Evolutionary conservation across 2,113 vertebrate genomes (phyloP), one percentile per base, ranked within the genome.

Genomic region (Chloroceryle aenea): DNA sequence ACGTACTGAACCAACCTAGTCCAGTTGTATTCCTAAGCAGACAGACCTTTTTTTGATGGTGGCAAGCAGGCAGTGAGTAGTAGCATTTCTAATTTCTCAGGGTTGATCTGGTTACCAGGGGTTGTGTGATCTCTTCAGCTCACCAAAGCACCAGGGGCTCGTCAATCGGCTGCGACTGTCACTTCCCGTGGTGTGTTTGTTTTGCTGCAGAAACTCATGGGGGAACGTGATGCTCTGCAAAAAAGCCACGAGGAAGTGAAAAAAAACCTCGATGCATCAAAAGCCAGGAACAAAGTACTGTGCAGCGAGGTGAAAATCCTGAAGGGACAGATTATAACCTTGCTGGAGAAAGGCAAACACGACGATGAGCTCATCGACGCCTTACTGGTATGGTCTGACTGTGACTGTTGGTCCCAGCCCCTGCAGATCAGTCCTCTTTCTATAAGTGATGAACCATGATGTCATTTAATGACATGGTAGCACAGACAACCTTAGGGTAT

Each of bases 341-440:
- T 99, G 40, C 87, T 98, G 93, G 98, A 99, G 73, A 99, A 99
- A 86, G 98, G 98, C 9, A 98, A 98, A 76, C 99, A 99, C 0
- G 99, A 99, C 0, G 97, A 99, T 15, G 99, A 99, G 82, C 98
- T 99, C 26, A 97, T 99, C 32, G 98, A 99, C 1, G 98, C 98
- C 38, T 96, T 99, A 68, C 90, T 99, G 99, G 99, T 99, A 98
- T 4, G 58, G 67, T 75, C 52, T 78, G 11, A 43, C 14, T 43
- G 0, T 78, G 42, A 8, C 9, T 76, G 18, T 56, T 72, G n/a
- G n/a, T 74, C 64, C 53, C 45, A 53, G 36, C 53, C 29, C 59
- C 71, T 84, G 38, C 59, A 42, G 53, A 58, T 29, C 79, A 64
- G 25, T 12, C 30, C 36, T 53, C 11, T 53, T 76, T 40, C 47